phyloP scores from a whole-genome alignment of 2,113 vertebrate genomes.

The Chrysemys picta region DNA sequence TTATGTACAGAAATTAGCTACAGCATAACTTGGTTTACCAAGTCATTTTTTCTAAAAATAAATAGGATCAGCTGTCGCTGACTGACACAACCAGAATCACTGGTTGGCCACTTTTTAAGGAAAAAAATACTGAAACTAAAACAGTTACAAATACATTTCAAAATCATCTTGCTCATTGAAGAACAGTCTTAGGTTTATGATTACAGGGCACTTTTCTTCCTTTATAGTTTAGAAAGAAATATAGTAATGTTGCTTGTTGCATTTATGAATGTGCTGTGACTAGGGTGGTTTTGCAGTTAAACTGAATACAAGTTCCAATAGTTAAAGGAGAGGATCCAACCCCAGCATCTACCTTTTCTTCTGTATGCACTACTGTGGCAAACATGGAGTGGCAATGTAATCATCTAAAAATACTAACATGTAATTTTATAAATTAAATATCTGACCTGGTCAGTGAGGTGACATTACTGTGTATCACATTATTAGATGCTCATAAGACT shows the following conservation, averaged over 20 bases:
- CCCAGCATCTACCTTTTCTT: not conserved
- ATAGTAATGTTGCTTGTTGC: too few relatives aligned
- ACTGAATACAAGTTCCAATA: not conserved
- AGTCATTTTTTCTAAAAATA: not conserved
- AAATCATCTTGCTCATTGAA: not conserved
- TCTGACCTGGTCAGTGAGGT: not conserved
- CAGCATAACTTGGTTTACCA: not conserved
- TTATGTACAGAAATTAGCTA: too few relatives aligned
- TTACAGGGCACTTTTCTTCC: not conserved
- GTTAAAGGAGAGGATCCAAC: not conserved
- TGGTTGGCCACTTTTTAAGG: not conserved
- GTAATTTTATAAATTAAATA: not conserved
- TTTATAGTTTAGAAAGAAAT: too few relatives aligned
- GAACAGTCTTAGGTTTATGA: not conserved
- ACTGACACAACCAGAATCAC: accelerated
- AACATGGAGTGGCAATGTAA: not conserved
- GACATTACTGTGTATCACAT: not conserved
- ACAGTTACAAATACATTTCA: not conserved
- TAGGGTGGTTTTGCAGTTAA: not conserved
- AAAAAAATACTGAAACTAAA: not conserved
- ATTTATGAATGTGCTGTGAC: not conserved
- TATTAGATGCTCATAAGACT: not conserved
- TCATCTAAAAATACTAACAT: not conserved
- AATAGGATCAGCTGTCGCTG: not conserved
- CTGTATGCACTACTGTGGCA: not conserved